These are phyloP conservation scores for Andrena bucephala DNA, from an alignment of 2,888 invertebrate species.

Conservation along the genomic window DNA sequence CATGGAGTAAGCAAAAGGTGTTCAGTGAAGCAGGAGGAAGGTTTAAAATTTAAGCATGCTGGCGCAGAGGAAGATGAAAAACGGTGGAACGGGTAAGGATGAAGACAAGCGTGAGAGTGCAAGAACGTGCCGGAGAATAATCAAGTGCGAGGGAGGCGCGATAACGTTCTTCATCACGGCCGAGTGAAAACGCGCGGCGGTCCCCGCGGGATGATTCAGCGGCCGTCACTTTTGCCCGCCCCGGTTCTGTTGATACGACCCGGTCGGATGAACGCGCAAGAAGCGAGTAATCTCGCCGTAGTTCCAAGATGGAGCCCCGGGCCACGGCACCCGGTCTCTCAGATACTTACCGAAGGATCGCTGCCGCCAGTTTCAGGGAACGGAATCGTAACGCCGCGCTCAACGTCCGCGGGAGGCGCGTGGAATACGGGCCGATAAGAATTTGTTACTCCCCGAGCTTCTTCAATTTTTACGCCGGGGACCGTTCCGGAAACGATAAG, in stretches of 20 bases:
- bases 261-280: constrained; percentile 36
- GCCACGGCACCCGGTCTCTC: background rate
- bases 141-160: constrained; percentile 36
- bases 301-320: constrained; percentile 28
- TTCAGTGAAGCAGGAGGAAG: too few species aligned
- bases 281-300: constrained; percentile 43
- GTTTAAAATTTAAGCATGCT: too few species aligned
- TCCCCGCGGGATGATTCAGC: constrained; percentile 38
- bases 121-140: constrained; percentile 30
- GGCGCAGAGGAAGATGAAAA: too few species aligned
- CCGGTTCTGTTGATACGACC: constrained; percentile 52
- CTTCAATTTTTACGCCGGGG: background rate
- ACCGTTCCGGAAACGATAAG: background rate
- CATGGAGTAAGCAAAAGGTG: too few species aligned
- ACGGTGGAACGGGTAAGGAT: too few species aligned
- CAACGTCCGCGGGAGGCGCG: background rate
- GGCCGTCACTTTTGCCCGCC: constrained; percentile 44
- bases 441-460: background rate
- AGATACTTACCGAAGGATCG: background rate
- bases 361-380: background rate
- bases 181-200: constrained; percentile 42
- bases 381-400: background rate
- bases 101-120: too few species aligned
- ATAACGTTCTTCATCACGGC: constrained; percentile 48
- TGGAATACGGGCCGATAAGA: constrained; percentile 4